Conservation (phyloP, 2,113 vertebrate species). For the Solea senegalensis region DNA sequence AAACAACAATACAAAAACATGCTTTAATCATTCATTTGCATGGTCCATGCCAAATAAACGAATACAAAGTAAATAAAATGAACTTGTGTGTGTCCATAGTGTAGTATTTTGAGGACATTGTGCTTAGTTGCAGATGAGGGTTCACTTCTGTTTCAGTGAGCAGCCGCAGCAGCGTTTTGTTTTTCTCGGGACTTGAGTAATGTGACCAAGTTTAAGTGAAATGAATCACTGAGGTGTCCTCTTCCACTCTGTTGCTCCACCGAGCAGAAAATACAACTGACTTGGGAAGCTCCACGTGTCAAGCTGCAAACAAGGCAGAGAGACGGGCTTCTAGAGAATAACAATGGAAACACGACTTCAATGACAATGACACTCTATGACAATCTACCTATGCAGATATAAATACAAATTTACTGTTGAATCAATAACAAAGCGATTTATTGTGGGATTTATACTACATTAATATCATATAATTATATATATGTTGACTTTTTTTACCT, state of each 20-base stretch:
- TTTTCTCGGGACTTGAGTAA: not conserved
- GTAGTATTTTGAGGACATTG: not conserved
- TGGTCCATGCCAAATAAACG: no score
- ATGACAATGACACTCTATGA: not conserved
- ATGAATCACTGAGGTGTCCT: not conserved
- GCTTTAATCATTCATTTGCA: no score
- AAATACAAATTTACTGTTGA: not conserved
- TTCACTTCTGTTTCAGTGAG: not conserved
- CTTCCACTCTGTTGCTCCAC: constrained; percentile 7
- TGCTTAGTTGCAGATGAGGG: not conserved
- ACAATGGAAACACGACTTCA: not conserved
- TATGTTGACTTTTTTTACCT: no score
- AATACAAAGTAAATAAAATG: no score
- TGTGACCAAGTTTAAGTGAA: not conserved
- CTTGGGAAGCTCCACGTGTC: not conserved
- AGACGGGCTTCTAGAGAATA: not conserved
- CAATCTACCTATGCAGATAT: not conserved
- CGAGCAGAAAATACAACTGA: constrained; percentile 7
- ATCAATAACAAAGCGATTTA: not conserved
- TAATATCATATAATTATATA: no score
- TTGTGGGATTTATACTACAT: not conserved
- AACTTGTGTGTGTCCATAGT: no score
- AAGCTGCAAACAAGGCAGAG: constrained; percentile 1
- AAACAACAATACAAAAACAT: no score
- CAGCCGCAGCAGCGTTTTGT: not conserved